Evolutionary conservation across 2,113 vertebrate genomes (phyloP), one percentile per base, ranked within the genome.

Genomic region (Oreochromis tanganicae): DNA sequence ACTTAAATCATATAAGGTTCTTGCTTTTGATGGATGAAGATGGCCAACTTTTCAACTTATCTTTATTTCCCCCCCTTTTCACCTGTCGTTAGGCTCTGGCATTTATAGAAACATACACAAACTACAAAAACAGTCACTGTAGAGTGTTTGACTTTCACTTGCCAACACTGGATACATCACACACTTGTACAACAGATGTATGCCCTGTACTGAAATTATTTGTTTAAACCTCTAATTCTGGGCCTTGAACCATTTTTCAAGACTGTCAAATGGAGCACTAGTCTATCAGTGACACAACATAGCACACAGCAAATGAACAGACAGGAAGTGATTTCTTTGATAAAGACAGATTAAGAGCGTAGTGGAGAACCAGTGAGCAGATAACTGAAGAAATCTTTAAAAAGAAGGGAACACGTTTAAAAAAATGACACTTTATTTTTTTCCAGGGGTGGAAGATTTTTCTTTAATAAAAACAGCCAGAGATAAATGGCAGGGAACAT

Each of bases 231-330:
- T 21, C 80, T 92, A 93, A 91, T 82, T 89, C 71, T 87, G 61
- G 38, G 83, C 87, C 54, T 79, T 81, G 86, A 89, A 91, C 88
- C 84, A 75, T 90, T 92, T 94, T 89, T 90, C 88, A 88, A 86
- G 84, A 89, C 24, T 88, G 73, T 90, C 84, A 80, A 56, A 38
- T 78, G 46, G 59, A 91, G 89, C 89, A 85, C 71, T 32, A 88
- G 87, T 93, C 87, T 84, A 85, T 93, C 89, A 91, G 92, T 93
- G 85, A 87, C 86, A 90, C 85, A 52, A 57, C 82, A 55, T 63
- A 82, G 91, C 61, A 85, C 48, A 7, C n/a, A 75, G 89, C 82
- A 90, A 95, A 95, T 81, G 88, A 89, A 90, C 56, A 82, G 84
- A 91, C 59, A 84, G 68, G 56, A 80, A 56, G 73, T 3, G 10